phyloP scores from a whole-genome alignment of 2,797 vertebrate species.

The Spatula clypeata region DNA sequence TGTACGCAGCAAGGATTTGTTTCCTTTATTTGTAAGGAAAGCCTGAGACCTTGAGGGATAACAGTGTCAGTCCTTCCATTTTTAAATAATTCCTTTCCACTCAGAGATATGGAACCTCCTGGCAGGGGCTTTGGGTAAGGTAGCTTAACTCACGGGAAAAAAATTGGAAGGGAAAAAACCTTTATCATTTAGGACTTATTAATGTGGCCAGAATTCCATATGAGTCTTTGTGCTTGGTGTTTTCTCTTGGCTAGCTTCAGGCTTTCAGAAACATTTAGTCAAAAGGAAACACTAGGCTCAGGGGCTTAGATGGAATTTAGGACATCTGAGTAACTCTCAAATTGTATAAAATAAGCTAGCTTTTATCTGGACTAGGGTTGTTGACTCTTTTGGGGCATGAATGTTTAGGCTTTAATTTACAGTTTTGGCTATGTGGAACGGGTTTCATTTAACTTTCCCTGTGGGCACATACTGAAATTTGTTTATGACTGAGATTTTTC shows the following conservation, averaged over 20 bases:
- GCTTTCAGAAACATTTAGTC: background rate
- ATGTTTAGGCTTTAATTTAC: conserved; percentile 20
- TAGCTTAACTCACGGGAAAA: background rate
- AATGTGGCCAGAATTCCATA: background rate
- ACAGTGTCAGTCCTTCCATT: background rate
- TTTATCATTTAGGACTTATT: background rate
- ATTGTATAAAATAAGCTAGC: background rate
- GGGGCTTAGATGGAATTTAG: conserved; percentile 40
- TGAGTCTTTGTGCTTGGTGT: background rate
- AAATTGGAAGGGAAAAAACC: background rate
- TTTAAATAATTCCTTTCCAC: background rate
- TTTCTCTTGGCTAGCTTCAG: conserved; percentile 12
- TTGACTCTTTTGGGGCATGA: conserved; percentile 3
- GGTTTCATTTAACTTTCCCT: conserved; percentile 36
- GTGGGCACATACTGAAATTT: background rate
- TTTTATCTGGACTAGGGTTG: conserved; percentile 28
- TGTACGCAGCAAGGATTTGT: background rate
- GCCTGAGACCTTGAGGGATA: background rate
- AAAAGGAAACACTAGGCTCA: conserved; percentile 27
- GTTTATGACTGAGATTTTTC: conserved; percentile 2
- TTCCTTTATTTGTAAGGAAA: background rate
- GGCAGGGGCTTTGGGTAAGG: background rate
- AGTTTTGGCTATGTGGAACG: background rate
- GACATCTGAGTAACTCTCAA: conserved; percentile 1
- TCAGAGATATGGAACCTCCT: background rate